Evolutionary conservation across 2,797 vertebrate species (phyloP).

Genomic region (Buphagus erythrorhynchus): DNA sequence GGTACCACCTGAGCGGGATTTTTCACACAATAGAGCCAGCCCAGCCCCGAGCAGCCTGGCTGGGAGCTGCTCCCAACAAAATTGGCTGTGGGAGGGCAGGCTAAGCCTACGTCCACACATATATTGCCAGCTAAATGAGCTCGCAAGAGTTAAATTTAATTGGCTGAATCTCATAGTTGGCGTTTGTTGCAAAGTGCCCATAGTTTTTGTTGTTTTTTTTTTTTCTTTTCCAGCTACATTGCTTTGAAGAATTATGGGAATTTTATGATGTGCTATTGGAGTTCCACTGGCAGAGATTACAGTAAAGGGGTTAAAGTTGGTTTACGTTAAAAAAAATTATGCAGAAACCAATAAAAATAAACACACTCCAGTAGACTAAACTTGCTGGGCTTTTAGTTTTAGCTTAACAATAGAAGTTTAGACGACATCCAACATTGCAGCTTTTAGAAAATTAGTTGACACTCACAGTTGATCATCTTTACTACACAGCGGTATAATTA

Average conservation of each 20-base stretch:
- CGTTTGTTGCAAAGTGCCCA: slow-evolving; percentile 74
- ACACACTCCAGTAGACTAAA: slow-evolving; percentile 81
- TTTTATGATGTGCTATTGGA: slow-evolving; percentile 81
- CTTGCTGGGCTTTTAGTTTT: slow-evolving; percentile 84
- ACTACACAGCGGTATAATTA: slow-evolving; percentile 97
- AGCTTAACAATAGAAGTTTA: slow-evolving; percentile 82
- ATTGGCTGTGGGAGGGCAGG: not conserved
- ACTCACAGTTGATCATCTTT: slow-evolving; percentile 96
- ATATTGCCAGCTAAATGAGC: not conserved
- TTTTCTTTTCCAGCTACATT: slow-evolving; percentile 58
- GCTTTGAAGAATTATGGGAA: slow-evolving; percentile 82
- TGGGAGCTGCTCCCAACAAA: slow-evolving; percentile 19
- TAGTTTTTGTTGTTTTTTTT: not conserved
- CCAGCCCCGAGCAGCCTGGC: not conserved
- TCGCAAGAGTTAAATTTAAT: slow-evolving; percentile 77
- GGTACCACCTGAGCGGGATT: slow-evolving; percentile 70
- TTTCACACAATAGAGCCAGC: slow-evolving; percentile 41
- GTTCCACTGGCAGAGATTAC: slow-evolving; percentile 80
- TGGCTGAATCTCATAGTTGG: slow-evolving; percentile 66
- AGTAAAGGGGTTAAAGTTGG: slow-evolving; percentile 82
- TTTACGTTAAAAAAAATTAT: slow-evolving; percentile 82
- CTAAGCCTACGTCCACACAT: not conserved
- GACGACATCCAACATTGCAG: slow-evolving; percentile 80
- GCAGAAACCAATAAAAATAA: slow-evolving; percentile 85
- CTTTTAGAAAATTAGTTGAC: slow-evolving; percentile 90